phyloP scores from a whole-genome alignment of 2,888 invertebrate species.

The Agrenia bidenticulata region DNA sequence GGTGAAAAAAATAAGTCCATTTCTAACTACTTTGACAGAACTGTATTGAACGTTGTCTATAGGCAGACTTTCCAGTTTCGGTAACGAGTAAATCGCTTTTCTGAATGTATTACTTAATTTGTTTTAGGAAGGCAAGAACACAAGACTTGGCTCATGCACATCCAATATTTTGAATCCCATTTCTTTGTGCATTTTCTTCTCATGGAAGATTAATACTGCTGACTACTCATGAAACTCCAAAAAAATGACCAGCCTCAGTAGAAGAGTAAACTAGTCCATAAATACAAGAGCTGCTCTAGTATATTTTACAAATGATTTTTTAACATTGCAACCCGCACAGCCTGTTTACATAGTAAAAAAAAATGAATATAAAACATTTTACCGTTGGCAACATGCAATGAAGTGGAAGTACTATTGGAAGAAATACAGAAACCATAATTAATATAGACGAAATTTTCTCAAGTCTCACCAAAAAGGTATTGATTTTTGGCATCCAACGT shows the following conservation, averaged over 20 bases:
- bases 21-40: not conserved
- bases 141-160: not conserved
- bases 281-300: too few relatives aligned
- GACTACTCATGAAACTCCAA: not conserved
- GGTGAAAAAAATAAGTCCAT: not conserved
- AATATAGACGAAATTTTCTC: not conserved
- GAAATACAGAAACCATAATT: too few relatives aligned
- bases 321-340: too few relatives aligned
- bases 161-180: not conserved
- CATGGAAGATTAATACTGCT: conserved; percentile 1
- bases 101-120: not conserved
- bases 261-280: too few relatives aligned
- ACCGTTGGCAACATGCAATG: too few relatives aligned
- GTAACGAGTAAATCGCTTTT: not conserved
- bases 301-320: too few relatives aligned
- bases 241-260: too few relatives aligned
- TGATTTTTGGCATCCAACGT: not conserved
- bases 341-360: too few relatives aligned
- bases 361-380: too few relatives aligned
- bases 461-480: not conserved
- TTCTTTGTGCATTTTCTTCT: not conserved
- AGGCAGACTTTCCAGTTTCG: conserved; percentile 12
- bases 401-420: too few relatives aligned
- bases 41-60: not conserved
- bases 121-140: not conserved